These are phyloP conservation scores for Chaetophractus vellerosus DNA, from an alignment of 2,797 vertebrate species.

Conservation along the genomic window DNA sequence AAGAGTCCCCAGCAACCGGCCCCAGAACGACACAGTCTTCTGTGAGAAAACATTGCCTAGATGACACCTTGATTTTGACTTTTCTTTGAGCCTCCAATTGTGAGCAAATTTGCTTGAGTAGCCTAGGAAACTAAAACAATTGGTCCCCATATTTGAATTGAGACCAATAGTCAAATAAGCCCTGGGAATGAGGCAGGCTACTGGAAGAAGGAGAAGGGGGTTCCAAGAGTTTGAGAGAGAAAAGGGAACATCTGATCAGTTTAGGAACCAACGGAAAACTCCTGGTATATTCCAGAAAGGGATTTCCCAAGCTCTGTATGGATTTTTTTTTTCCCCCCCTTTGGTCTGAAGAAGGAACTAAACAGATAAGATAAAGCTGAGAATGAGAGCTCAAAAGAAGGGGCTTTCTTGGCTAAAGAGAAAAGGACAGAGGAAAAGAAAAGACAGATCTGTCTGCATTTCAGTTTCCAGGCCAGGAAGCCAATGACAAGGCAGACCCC, in stretches of 20 bases:
- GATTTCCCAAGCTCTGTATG: neutral
- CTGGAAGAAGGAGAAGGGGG: neutral
- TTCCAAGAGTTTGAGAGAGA: neutral
- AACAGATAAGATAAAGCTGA: neutral
- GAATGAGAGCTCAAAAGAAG: neutral
- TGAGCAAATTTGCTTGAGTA: no score
- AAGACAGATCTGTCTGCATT: neutral
- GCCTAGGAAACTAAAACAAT: no score
- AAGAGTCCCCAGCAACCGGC: no score
- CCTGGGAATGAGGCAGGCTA: no score
- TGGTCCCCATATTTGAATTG: neutral
- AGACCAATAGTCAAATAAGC: neutral
- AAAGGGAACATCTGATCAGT: neutral
- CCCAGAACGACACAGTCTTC: no score
- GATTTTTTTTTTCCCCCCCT: neutral
- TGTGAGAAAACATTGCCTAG: no score
- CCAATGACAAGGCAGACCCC: neutral
- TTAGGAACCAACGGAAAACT: neutral
- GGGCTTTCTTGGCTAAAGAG: neutral
- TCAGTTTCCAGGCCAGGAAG: neutral
- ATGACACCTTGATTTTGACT: no score
- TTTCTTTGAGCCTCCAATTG: no score
- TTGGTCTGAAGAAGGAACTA: neutral
- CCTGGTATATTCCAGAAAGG: neutral
- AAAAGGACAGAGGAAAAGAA: neutral